Base-by-base conservation (phyloP, 1,140 invertebrate species). In the Contarinia nasturtii region DNA sequence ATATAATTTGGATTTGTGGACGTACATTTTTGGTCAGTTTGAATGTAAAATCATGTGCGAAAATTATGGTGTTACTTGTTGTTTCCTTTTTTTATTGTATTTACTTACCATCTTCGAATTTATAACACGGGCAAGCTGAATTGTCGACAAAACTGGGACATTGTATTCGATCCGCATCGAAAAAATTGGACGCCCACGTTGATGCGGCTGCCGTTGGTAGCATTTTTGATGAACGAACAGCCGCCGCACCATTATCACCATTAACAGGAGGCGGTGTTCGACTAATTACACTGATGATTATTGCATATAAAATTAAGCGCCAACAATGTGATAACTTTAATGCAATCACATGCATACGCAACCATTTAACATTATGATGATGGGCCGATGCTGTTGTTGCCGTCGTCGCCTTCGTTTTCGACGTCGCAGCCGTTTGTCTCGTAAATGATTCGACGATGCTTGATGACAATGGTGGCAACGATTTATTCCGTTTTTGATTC, bases 91-190 rank as follows among this genome's bases (percentile, higher is more conserved):
- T n/a, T n/a, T n/a, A n/a, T n/a, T n/a, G n/a, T n/a, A n/a, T 48
- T 20, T 37, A 65, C 60, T 59, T 66, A 74, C 72, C 86, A 67
- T 89, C 85, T 61, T 89, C 84, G 60, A 89, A 86, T 65, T 84
- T 83, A 69, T 89, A 90, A 65, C 88, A 92, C 1, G 85, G 81
- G 66, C 88, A 93, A 52, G 76, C 76, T 14, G 80, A 77, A 58
- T 78, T 82, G 52, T 77, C 75, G 52, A 75, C 65, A 53, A 79
- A 71, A 53, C 70, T 75, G 36, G 82, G 82, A 57, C 82, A 85
- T 48, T 73, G 67, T 34, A 68, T 64, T 50, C 65, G 61, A 54
- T 65, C 62, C 65, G 33, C n/a, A 14, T 15, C 19, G 11, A 15
- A 17, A 12, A 36, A 33, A 38, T 34, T 27, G 27, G 27, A 27